Evolutionary conservation across 2,888 invertebrate species (phyloP), one percentile per base, ranked within the genome.

Genomic region (Netelia fuscicornis): DNA sequence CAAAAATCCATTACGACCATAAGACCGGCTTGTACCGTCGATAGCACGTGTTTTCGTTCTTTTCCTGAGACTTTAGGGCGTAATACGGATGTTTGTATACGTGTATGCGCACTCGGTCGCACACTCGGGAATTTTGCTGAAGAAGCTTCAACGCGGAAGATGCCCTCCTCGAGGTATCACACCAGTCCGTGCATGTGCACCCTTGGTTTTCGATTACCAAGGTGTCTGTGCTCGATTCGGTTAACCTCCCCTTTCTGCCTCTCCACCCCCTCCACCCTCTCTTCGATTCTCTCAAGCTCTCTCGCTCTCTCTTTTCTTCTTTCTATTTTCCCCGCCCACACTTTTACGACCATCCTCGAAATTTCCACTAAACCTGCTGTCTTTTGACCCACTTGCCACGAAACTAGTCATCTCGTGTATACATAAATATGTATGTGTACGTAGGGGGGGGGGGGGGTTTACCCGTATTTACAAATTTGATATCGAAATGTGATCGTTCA

Each of bases 361-460:
- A 72, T 77, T 67, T 71, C 13, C 2, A 3, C n/a, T n/a, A 30
- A 67, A 67, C 10, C 70, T 37, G 37, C 48, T 10, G 2, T 20
- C 30, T 37, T 48, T 77, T 77, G 82, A 72, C 72, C 77, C 82
- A 77, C 82, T 78, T 60, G 67, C 52, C 52, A 77, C 71, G 20
- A 64, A 37, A 64, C 54, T 62, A 48, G 11, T 54, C 10, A 67
- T 76, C 10, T 20, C 13, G 23, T 17, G 58, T 58, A 23, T 6
- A n/a, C 30, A 25, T 37, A 10, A n/a, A 9, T 17, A 58, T 58
- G 30, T 42, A 0, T 23, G 30, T 8, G 44, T 52, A 25, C 11
- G 13, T 48, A 0, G 17, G 17, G 17, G 17, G 17, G 17, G 17
- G 17, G 17, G 17, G 17, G 17, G 17, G 17, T 10, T 2, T 13